Conservation (phyloP, 2,888 invertebrate species). For the Plagodis pulveraria region DNA sequence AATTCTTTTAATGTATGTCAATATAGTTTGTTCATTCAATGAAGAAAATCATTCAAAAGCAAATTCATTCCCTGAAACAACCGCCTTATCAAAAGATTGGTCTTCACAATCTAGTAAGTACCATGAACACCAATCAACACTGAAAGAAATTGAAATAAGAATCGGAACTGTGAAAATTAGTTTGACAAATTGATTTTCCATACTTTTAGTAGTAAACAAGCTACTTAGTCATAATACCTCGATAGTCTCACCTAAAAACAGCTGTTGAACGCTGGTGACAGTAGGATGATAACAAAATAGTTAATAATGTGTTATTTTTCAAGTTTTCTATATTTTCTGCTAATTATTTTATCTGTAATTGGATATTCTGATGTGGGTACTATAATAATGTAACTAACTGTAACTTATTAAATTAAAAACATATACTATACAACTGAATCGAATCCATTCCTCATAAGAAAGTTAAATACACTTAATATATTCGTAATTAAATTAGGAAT, state of each 20-base stretch:
- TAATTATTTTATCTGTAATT: slow-evolving; percentile 6
- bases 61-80: not conserved
- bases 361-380: slow-evolving; percentile 9
- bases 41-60: too few species aligned
- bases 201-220: slow-evolving; percentile 7
- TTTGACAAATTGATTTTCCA: slow-evolving; percentile 16
- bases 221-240: not conserved
- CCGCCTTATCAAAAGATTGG: slow-evolving; percentile 10
- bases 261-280: not conserved
- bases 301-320: slow-evolving; percentile 9
- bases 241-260: not conserved
- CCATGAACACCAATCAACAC: slow-evolving; percentile 52
- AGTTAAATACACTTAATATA: too few species aligned
- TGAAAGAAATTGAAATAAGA: slow-evolving; percentile 39
- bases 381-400: too few species aligned
- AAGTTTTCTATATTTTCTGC: slow-evolving; percentile 7
- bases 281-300: not conserved
- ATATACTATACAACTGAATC: too few species aligned
- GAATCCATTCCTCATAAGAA: too few species aligned
- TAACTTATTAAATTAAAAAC: too few species aligned
- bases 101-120: slow-evolving; percentile 31
- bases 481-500: too few species aligned
- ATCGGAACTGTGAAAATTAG: slow-evolving; percentile 18
- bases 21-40: too few species aligned
- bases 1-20: too few species aligned